Conservation (phyloP, 2,113 vertebrate genomes). For the Nesospiza acunhae region DNA sequence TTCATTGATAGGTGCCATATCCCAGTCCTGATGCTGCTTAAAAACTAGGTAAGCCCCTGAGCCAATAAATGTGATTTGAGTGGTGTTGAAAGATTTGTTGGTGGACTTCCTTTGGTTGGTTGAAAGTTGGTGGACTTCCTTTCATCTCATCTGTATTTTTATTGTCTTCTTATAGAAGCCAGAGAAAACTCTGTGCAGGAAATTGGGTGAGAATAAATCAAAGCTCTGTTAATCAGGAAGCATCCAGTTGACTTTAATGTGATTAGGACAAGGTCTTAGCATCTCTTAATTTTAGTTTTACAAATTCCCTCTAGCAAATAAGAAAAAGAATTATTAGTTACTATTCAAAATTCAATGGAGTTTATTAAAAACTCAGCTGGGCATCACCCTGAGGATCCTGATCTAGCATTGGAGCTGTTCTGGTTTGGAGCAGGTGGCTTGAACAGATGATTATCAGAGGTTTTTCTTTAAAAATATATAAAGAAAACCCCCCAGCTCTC, state of each 20-base stretch:
- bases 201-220: neutral
- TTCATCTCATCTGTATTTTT: neutral
- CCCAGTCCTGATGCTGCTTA: neutral
- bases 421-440: neutral
- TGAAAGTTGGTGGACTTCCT: neutral
- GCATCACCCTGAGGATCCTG: neutral
- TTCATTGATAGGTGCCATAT: neutral
- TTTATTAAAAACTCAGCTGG: neutral
- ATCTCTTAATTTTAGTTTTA: neutral
- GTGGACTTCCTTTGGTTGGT: neutral
- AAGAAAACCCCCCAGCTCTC: neutral
- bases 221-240: neutral
- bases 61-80: neutral
- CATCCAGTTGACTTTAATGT: neutral
- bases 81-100: neutral
- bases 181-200: neutral
- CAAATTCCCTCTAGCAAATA: neutral
- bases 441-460: neutral
- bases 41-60: neutral
- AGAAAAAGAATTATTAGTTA: neutral
- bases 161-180: neutral
- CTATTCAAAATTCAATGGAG: neutral
- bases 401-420: neutral
- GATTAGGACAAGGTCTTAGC: neutral
- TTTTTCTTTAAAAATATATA: neutral